phyloP scores from a whole-genome alignment of 2,797 vertebrate species.

The Dallia pectoralis region DNA sequence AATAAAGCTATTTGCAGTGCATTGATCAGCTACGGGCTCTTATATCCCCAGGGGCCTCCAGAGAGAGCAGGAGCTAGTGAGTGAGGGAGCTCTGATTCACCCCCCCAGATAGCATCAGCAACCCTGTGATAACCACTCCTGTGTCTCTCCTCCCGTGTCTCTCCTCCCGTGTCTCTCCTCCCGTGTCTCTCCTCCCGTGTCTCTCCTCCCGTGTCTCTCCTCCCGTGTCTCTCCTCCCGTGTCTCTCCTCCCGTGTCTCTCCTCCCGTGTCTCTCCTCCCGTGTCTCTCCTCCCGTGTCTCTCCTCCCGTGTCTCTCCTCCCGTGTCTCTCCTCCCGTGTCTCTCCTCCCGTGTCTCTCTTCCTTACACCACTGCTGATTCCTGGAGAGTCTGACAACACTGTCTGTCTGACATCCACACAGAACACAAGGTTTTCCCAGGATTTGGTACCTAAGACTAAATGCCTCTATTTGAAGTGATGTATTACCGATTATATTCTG shows the following conservation, averaged over 20 bases:
- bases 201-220: slow-evolving; percentile 15
- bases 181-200: slow-evolving; percentile 11
- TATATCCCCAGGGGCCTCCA: slow-evolving; percentile 40
- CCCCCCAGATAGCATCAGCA: slow-evolving; percentile 62
- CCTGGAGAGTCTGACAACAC: slow-evolving; percentile 56
- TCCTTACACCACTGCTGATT: slow-evolving; percentile 29
- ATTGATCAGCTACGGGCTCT: slow-evolving; percentile 61
- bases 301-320: slow-evolving; percentile 17
- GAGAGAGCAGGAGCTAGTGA: slow-evolving; percentile 44
- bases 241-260: slow-evolving; percentile 18
- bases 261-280: slow-evolving; percentile 15
- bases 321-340: slow-evolving; percentile 11
- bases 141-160: slow-evolving; percentile 19
- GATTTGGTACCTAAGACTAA: background rate
- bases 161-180: slow-evolving; percentile 13
- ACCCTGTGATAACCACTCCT: slow-evolving; percentile 41
- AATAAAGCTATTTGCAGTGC: slow-evolving; percentile 69
- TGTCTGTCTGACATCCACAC: slow-evolving; percentile 37
- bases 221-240: slow-evolving; percentile 10
- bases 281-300: slow-evolving; percentile 16
- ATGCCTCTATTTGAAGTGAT: background rate
- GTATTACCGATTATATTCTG: background rate
- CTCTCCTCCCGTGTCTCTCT: slow-evolving; percentile 20
- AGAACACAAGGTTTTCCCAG: background rate
- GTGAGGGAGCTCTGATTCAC: slow-evolving; percentile 40